Evolutionary conservation across 2,113 vertebrate species (phyloP), one percentile per base, ranked within the genome.

Genomic region (Dicentrarchus labrax): DNA sequence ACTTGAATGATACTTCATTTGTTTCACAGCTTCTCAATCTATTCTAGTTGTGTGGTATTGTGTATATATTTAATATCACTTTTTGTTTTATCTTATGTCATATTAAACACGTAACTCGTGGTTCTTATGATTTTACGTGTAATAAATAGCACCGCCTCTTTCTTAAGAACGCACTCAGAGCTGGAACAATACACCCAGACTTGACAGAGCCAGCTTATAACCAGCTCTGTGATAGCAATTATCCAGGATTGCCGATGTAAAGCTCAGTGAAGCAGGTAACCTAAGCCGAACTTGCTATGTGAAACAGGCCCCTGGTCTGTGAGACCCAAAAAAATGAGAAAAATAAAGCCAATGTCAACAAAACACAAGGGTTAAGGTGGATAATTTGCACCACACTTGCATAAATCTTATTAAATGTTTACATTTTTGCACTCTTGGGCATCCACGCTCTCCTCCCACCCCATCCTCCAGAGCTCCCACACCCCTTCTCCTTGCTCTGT

Each of bases 401-500:
- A 7, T 41, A 2, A 13, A n/a, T 43, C 43, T 51, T 19, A 48
- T 76, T 22, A 51, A 51, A 48, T 57, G 45, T 60, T 64, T 66
- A 41, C 43, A 39, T 72, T 59, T 79, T 51, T 83, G 13, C 62
- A 76, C 68, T 39, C 57, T 30, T 54, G 74, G 73, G 68, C 62
- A 6, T 48, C 78, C 0, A 39, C 61, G 21, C 50, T 69, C 59
- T 59, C 77, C 73, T 56, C 67, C 67, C 45, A 16, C 24, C 45
- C 41, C 19, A 57, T 61, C 53, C 70, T 41, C 39, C 82, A 92
- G 83, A 75, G 24, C 70, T 43, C 69, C 83, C 92, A 88, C 91
- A 80, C 88, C 85, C 89, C 91, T 86, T 89, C 88, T 19, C 89
- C 73, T 39, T 67, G 45, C 72, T 71, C 80, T 56, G 21, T 86